These are phyloP conservation scores for Callinectes sapidus DNA, from an alignment of 2,888 invertebrate genomes.

Conservation along the genomic window DNA sequence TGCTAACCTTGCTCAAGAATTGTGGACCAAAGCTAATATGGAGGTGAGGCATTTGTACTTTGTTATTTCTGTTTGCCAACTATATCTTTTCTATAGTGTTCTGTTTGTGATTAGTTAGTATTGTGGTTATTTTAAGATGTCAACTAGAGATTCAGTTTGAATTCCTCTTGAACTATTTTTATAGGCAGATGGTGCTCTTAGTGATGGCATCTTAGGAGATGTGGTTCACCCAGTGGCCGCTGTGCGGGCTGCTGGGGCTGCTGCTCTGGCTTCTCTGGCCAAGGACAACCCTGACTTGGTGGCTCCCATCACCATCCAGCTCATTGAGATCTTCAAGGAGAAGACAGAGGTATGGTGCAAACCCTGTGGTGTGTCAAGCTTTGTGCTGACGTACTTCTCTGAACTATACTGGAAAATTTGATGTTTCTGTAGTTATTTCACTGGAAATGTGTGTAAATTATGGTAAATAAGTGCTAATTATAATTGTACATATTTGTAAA, in stretches of 20 bases:
- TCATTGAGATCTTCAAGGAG: conserved; percentile 78
- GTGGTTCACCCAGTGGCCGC: conserved; percentile 88
- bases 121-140: too few relatives aligned
- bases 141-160: background rate
- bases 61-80: background rate
- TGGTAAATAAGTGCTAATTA: too few relatives aligned
- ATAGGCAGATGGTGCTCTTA: conserved; percentile 60
- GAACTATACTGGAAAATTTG: too few relatives aligned
- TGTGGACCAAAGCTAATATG: conserved; percentile 81
- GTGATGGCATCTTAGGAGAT: conserved; percentile 76
- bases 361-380: background rate
- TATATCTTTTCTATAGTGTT: background rate
- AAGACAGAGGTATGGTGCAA: conserved; percentile 46
- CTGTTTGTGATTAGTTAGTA: background rate
- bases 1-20: conserved; percentile 79
- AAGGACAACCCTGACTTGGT: conserved; percentile 79
- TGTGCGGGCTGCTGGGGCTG: conserved; percentile 88
- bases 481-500: too few relatives aligned
- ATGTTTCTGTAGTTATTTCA: too few relatives aligned
- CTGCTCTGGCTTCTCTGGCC: conserved; percentile 85
- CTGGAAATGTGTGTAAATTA: too few relatives aligned
- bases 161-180: background rate
- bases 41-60: conserved; percentile 75
- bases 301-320: conserved; percentile 79
- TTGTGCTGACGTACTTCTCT: background rate